phyloP scores from a whole-genome alignment of 2,797 vertebrate genomes.

The Malacoctenus gilli region DNA sequence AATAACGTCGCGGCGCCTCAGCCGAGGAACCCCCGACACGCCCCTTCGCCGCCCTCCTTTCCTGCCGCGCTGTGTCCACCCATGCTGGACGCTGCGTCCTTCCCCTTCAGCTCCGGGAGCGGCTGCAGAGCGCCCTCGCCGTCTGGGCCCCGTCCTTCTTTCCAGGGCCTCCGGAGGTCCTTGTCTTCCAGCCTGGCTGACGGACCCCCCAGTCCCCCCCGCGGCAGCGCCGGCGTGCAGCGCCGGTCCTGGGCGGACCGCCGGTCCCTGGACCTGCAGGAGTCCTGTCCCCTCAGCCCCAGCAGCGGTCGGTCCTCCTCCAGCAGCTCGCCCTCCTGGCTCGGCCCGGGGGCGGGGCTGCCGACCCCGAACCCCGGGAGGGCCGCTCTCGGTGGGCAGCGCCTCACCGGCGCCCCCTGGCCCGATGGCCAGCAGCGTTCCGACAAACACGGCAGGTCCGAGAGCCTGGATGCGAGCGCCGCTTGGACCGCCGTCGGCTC shows the following conservation, averaged over 20 bases:
- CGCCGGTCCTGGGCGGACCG: constrained; percentile 66
- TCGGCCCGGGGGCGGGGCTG: constrained; percentile 57
- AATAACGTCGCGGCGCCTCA: constrained; percentile 71
- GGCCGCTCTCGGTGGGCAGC: constrained; percentile 54
- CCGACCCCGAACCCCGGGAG: constrained; percentile 49
- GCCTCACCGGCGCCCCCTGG: constrained; percentile 77
- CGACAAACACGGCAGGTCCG: constrained; percentile 61
- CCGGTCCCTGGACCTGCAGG: constrained; percentile 56
- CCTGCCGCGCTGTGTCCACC: no score
- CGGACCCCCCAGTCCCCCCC: constrained; percentile 55
- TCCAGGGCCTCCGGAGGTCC: constrained; percentile 59
- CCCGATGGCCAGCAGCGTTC: constrained; percentile 77
- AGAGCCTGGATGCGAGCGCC: constrained; percentile 36
- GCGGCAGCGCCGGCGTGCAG: constrained; percentile 18
- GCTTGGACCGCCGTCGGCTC: constrained; percentile 4
- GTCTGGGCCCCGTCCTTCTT: constrained; percentile 15
- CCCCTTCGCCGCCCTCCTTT: constrained; percentile 28
- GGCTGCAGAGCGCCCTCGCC: constrained; percentile 46
- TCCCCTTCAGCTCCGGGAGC: constrained; percentile 13
- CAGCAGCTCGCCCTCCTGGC: constrained; percentile 61
- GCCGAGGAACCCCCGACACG: constrained; percentile 63
- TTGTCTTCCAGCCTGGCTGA: constrained; percentile 60
- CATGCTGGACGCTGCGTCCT: constrained; percentile 13
- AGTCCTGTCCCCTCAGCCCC: constrained; percentile 60
- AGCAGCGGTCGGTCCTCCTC: constrained; percentile 58